Evolutionary conservation across 2,113 vertebrate species (phyloP).

Genomic region (Cavia porcellus): DNA sequence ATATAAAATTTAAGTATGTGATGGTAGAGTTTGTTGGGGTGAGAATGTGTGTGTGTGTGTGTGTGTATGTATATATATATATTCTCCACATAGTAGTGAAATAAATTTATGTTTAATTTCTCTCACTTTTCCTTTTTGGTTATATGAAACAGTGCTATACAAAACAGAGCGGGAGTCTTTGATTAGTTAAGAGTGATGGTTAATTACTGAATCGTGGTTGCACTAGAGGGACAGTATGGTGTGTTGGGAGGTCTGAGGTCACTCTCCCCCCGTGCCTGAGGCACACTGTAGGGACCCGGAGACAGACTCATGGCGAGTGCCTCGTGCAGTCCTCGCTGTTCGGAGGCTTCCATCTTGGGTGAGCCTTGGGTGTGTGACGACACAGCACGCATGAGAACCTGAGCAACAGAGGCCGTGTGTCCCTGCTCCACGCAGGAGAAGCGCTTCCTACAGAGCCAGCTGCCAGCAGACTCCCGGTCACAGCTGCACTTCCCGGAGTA

Average conservation of each 20-base stretch:
- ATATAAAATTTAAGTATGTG: background rate
- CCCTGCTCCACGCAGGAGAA: background rate
- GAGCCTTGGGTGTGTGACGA: background rate
- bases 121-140: background rate
- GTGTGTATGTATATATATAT: background rate
- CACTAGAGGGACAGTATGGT: background rate
- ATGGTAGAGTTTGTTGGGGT: background rate
- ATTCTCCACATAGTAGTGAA: conserved; percentile 20
- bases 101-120: conserved; percentile 21
- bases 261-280: background rate
- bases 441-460: background rate
- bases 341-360: background rate
- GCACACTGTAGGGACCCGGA: background rate
- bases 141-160: background rate
- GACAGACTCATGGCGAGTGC: background rate
- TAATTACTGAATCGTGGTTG: background rate
- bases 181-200: background rate
- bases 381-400: background rate
- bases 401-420: background rate
- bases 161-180: background rate
- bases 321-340: background rate
- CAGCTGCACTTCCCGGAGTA: background rate
- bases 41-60: background rate
- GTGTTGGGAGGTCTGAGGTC: background rate
- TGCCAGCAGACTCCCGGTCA: background rate